Evolutionary conservation across 2,113 vertebrate species (phyloP).

Genomic region (Brevimyrus niger): DNA sequence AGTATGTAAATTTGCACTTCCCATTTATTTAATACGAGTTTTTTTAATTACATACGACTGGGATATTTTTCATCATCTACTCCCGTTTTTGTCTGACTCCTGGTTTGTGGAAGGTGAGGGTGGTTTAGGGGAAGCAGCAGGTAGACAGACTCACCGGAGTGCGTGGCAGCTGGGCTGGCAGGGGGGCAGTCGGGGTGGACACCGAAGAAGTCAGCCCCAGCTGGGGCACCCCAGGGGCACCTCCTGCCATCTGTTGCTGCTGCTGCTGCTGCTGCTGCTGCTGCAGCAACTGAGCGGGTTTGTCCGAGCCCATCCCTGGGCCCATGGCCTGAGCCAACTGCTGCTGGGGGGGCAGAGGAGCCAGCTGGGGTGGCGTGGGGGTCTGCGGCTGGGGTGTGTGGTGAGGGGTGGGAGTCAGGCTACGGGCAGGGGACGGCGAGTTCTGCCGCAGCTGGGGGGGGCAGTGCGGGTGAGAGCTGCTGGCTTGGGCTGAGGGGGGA

Average conservation of each 20-base stretch:
- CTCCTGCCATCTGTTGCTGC: constrained; percentile 54
- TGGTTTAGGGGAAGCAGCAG: not conserved
- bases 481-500: constrained; percentile 51
- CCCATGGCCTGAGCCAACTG: constrained; percentile 39
- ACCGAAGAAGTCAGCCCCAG: constrained; percentile 61
- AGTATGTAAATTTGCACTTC: not conserved
- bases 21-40: not conserved
- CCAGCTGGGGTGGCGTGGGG: constrained; percentile 73
- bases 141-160: constrained; percentile 73
- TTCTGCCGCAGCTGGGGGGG: constrained; percentile 73
- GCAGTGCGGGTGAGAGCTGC: constrained; percentile 69
- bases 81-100: not conserved
- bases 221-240: constrained; percentile 57
- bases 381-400: constrained; percentile 86
- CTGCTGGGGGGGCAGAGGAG: constrained; percentile 57
- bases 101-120: not conserved
- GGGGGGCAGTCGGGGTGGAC: constrained; percentile 63
- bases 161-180: constrained; percentile 67
- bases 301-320: constrained; percentile 50
- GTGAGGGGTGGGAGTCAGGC: constrained; percentile 89
- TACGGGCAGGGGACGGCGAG: constrained; percentile 90
- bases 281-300: constrained; percentile 47
- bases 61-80: not conserved
- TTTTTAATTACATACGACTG: not conserved
- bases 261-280: constrained; percentile 49